Evolutionary conservation across 2,113 vertebrate species (phyloP).

Genomic region (Ictidomys tridecemlineatus): DNA sequence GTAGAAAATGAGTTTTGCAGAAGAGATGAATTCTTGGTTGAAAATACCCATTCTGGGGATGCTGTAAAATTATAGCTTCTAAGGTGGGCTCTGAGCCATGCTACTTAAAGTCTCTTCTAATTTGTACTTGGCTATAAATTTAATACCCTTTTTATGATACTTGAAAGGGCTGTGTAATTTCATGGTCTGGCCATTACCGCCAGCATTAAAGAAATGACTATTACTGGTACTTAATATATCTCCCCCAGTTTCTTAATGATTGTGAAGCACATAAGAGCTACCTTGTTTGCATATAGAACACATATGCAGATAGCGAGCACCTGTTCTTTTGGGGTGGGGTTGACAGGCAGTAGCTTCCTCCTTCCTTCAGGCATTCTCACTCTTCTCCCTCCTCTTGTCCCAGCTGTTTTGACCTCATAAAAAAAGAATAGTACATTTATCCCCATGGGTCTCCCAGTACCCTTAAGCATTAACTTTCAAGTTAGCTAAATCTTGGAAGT

Average conservation of each 20-base stretch:
- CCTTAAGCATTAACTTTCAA: background rate
- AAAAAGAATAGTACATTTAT: background rate
- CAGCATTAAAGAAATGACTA: conserved; percentile 60
- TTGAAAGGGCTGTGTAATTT: conserved; percentile 74
- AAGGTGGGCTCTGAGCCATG: conserved; percentile 49
- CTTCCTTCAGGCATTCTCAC: background rate
- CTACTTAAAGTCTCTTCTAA: conserved; percentile 66
- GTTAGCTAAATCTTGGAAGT: conserved; percentile 46
- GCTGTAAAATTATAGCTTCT: conserved; percentile 44
- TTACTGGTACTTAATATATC: conserved; percentile 72
- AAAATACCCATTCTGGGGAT: background rate
- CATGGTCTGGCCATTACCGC: conserved; percentile 69
- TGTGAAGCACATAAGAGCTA: conserved; percentile 16
- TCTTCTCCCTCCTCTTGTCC: background rate
- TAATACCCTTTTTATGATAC: conserved; percentile 70
- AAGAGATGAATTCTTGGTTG: background rate
- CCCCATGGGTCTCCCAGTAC: background rate
- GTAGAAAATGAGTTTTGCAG: conserved; percentile 29
- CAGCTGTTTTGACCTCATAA: conserved; percentile 16
- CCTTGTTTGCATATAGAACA: background rate
- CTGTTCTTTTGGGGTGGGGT: conserved; percentile 23
- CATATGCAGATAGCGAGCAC: conserved; percentile 3
- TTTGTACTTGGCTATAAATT: conserved; percentile 72
- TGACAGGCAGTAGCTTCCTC: background rate
- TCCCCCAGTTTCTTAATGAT: conserved; percentile 64